phyloP scores from a whole-genome alignment of 30 jellyfish, hydroid and myxozoan genomes.

The Hydractinia echinata region DNA sequence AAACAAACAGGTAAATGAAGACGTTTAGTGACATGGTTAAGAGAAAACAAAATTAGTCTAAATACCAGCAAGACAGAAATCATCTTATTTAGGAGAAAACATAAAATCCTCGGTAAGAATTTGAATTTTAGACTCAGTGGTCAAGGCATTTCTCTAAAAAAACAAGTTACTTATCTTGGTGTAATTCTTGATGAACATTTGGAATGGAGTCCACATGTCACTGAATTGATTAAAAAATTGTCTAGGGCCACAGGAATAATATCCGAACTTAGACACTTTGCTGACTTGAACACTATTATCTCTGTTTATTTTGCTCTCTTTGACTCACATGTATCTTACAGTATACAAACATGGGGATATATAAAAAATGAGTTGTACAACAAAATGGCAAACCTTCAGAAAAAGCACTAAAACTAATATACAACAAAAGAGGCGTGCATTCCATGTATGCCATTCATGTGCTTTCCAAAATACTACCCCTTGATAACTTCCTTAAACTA shows the following conservation, averaged over 20 bases:
- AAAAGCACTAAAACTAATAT: neutral
- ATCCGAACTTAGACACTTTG: constrained; percentile 7
- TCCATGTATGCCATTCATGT: neutral
- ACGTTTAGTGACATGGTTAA: neutral
- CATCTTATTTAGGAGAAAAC: neutral
- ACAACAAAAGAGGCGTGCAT: neutral
- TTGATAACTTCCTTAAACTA: no score
- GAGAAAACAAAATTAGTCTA: neutral
- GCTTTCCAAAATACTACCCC: neutral
- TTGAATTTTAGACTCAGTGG: neutral
- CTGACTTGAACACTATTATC: neutral
- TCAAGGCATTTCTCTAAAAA: neutral
- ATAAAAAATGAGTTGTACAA: neutral
- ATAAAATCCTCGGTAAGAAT: neutral
- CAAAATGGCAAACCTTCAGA: neutral
- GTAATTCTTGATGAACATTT: neutral
- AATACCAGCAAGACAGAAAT: neutral
- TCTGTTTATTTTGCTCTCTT: neutral
- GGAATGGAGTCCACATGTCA: neutral
- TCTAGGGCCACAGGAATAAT: neutral
- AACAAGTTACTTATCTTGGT: neutral
- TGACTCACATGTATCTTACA: neutral
- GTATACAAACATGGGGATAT: neutral
- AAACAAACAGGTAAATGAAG: neutral
- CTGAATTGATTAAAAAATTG: neutral